phyloP scores from a whole-genome alignment of 2,888 invertebrate genomes.

The Busseola fusca region DNA sequence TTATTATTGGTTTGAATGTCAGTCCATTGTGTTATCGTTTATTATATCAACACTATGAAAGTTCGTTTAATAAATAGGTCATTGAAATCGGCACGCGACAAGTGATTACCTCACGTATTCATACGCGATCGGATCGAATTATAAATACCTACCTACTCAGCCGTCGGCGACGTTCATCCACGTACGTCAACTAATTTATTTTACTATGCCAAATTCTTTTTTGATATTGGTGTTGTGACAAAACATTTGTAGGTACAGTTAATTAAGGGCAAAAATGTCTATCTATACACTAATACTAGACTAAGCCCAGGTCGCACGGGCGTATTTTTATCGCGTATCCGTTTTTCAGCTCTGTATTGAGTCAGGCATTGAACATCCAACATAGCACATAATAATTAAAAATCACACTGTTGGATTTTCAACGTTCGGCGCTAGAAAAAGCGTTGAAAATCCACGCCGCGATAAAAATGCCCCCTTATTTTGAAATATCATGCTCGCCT shows the following conservation, averaged over 20 bases:
- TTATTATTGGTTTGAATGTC: not conserved
- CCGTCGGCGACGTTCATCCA: not conserved
- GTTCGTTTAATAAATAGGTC: not conserved
- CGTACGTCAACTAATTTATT: not conserved
- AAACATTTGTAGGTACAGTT: conserved; percentile 4
- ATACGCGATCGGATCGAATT: not conserved
- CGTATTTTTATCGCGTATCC: no score
- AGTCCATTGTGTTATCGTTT: conserved; percentile 9
- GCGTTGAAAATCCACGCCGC: no score
- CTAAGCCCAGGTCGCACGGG: not conserved
- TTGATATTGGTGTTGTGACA: no score
- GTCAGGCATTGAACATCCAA: no score
- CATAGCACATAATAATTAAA: no score
- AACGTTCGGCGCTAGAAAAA: no score
- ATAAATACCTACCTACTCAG: not conserved
- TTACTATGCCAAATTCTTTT: not conserved
- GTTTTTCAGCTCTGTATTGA: no score
- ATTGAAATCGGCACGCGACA: not conserved
- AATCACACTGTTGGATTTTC: no score
- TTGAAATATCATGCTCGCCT: not conserved
- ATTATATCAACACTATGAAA: not conserved
- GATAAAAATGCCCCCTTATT: not conserved
- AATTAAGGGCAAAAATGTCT: not conserved
- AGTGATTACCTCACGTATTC: conserved; percentile 21
- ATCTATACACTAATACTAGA: not conserved